phyloP scores from a whole-genome alignment of 2,113 vertebrate species.

The Siniperca chuatsi region DNA sequence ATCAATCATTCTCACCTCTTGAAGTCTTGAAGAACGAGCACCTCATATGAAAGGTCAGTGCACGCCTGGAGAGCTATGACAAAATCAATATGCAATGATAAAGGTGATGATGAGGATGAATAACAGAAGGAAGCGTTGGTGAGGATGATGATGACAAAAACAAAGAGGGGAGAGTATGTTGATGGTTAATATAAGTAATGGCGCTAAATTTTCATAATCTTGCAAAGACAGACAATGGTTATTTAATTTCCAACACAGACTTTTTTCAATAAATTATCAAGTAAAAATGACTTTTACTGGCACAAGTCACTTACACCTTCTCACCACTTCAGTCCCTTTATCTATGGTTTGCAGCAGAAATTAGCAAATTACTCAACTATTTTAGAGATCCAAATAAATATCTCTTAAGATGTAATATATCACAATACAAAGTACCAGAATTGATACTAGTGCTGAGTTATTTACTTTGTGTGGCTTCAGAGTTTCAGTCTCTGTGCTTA shows the following conservation, averaged over 20 bases:
- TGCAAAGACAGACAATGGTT: not conserved
- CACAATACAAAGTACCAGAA: too few species aligned
- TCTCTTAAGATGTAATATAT: not conserved
- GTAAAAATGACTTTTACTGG: too few species aligned
- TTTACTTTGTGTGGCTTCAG: too few species aligned
- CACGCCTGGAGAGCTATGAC: conserved; percentile 60
- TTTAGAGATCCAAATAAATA: not conserved
- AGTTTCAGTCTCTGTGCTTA: too few species aligned
- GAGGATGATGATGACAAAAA: conserved; percentile 7
- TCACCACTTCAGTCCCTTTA: too few species aligned
- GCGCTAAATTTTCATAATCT: not conserved
- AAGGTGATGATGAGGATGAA: conserved; percentile 39
- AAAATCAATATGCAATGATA: conserved; percentile 66
- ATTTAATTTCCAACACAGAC: not conserved
- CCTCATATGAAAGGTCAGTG: conserved; percentile 77
- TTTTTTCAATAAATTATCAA: too few species aligned
- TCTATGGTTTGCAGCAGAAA: too few species aligned
- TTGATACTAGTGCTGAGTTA: too few species aligned
- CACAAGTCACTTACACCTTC: too few species aligned
- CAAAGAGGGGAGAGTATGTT: not conserved
- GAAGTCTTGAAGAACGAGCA: conserved; percentile 80
- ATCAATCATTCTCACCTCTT: conserved; percentile 78
- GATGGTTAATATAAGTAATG: not conserved
- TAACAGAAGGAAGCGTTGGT: not conserved
- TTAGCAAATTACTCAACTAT: not conserved